Evolutionary conservation across 2,888 invertebrate genomes (phyloP).

Genomic region (Coremacera marginata): DNA sequence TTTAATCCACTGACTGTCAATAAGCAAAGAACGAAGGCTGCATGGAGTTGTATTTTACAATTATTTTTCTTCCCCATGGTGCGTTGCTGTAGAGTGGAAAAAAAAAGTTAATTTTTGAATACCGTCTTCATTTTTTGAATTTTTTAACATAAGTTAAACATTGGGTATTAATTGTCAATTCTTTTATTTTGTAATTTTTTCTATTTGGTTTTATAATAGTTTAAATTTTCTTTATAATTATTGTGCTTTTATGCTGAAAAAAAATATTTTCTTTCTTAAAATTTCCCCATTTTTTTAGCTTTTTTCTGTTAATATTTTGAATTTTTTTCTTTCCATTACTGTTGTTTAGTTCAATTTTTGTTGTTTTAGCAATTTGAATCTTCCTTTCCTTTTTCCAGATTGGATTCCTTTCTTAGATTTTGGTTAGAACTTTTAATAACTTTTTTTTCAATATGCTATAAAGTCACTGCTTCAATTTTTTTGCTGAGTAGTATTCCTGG

Average conservation of each 20-base stretch:
- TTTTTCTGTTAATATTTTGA: neutral
- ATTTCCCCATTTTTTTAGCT: neutral
- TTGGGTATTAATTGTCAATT: too few relatives aligned
- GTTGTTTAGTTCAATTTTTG: neutral
- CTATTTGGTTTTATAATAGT: too few relatives aligned
- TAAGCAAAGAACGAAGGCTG: constrained; percentile 35
- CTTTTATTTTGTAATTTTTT: too few relatives aligned
- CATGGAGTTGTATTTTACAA: constrained; percentile 18
- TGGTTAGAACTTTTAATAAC: neutral
- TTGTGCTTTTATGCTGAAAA: neutral
- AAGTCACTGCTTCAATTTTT: neutral
- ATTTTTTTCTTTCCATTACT: neutral
- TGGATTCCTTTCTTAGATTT: neutral
- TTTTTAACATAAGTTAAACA: too few relatives aligned
- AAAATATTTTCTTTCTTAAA: neutral
- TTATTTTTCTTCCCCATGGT: constrained; percentile 44
- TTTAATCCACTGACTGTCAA: constrained; percentile 33
- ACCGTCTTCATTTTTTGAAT: neutral
- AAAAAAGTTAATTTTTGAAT: neutral
- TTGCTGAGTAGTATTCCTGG: constrained; percentile 42
- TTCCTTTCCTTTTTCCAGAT: neutral
- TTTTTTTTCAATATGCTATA: neutral
- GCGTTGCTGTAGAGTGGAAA: constrained; percentile 18
- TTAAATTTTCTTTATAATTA: too few relatives aligned
- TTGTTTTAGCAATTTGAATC: too few relatives aligned